Percentiles rank a stretch among this genome's conserved stretches.
phyloP scores from a whole-genome alignment of 2,797 vertebrate species.

The Lateolabrax maculatus region DNA sequence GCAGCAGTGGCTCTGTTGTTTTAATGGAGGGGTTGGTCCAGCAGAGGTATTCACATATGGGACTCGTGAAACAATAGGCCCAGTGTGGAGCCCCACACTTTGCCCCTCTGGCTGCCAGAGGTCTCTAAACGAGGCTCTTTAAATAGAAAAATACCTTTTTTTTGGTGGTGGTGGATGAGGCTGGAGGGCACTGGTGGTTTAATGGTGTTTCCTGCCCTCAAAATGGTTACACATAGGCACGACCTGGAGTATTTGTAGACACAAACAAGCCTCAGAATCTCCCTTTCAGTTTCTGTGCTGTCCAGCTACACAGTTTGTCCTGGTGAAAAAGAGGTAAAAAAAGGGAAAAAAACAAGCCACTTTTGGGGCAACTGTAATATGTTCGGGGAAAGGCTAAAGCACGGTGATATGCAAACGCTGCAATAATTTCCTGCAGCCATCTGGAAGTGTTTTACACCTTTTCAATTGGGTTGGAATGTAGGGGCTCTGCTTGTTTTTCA shows the following conservation, averaged over 20 bases:
- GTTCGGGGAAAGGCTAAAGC: conserved; percentile 62
- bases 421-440: conserved; percentile 82
- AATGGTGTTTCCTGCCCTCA: conserved; percentile 77
- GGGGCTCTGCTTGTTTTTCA: conserved; percentile 74
- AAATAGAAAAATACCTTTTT: conserved; percentile 81
- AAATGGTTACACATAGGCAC: conserved; percentile 43
- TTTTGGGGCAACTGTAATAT: conserved; percentile 64
- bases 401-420: conserved; percentile 77
- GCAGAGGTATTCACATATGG: conserved; percentile 84
- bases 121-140: conserved; percentile 79
- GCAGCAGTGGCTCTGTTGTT: conserved; percentile 78
- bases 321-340: conserved; percentile 44
- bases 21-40: conserved; percentile 76
- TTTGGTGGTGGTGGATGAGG: conserved; percentile 43
- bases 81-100: conserved; percentile 83
- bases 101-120: conserved; percentile 78
- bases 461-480: conserved; percentile 84
- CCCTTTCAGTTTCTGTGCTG: conserved; percentile 32
- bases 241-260: conserved; percentile 39
- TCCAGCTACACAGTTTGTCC: conserved; percentile 43
- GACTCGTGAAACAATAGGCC: conserved; percentile 84
- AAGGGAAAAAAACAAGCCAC: conserved; percentile 23
- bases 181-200: conserved; percentile 62
- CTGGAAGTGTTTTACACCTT: conserved; percentile 89
- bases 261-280: conserved; percentile 53